Conservation (phyloP, 2,113 vertebrate genomes). For the Equus quagga region DNA sequence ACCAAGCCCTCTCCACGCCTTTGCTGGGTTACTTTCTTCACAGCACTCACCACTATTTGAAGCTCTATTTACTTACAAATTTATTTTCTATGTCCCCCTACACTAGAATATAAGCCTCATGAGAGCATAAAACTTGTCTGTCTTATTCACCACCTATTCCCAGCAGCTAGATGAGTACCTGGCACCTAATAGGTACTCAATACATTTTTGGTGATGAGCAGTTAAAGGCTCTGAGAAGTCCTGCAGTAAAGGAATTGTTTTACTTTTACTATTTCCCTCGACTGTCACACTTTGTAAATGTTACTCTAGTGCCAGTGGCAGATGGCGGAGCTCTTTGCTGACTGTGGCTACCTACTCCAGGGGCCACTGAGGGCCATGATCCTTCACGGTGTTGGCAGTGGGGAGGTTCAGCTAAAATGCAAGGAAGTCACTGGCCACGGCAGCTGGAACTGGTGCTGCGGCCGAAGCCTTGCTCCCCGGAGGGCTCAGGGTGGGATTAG, state of each 20-base stretch:
- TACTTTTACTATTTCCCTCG: not conserved
- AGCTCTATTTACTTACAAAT: not conserved
- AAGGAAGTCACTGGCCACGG: not conserved
- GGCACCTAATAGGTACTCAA: not conserved
- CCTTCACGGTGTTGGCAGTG: not conserved
- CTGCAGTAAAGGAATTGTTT: not conserved
- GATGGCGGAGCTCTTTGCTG: not conserved
- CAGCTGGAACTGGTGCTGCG: slow-evolving; percentile 24
- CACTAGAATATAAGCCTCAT: not conserved
- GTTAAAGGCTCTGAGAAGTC: slow-evolving; percentile 45
- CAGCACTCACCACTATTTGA: not conserved
- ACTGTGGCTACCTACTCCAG: not conserved
- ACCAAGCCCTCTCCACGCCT: no score
- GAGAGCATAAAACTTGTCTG: not conserved
- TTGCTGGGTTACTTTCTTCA: not conserved
- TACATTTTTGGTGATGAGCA: not conserved
- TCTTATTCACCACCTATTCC: not conserved
- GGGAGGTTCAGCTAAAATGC: not conserved
- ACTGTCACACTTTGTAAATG: not conserved
- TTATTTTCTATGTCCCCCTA: not conserved
- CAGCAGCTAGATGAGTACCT: not conserved
- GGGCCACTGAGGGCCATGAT: not conserved
- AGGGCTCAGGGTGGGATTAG: not conserved
- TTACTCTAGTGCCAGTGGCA: not conserved
- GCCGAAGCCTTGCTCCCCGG: not conserved